Conservation (phyloP, 2,797 vertebrate genomes). For the Pantherophis alleghaniensis region DNA sequence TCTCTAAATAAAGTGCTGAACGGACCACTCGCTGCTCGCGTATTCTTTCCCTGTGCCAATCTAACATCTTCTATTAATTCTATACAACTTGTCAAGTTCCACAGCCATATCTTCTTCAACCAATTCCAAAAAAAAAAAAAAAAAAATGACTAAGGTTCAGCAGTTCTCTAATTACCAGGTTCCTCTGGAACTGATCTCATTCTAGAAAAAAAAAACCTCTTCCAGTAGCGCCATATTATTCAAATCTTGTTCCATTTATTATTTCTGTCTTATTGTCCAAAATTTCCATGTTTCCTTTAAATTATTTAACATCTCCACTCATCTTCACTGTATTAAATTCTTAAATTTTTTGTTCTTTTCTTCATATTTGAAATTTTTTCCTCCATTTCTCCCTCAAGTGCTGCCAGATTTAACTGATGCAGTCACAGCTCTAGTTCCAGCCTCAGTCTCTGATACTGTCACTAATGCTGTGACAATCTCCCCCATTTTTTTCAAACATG, state of each 20-base stretch:
- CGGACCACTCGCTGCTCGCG: no score
- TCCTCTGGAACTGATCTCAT: background rate
- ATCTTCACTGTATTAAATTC: background rate
- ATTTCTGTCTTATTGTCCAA: background rate
- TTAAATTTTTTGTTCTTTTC: background rate
- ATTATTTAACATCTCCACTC: background rate
- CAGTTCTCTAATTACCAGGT: background rate
- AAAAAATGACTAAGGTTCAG: background rate
- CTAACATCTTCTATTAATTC: background rate
- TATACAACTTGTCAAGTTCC: background rate
- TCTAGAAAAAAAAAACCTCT: background rate
- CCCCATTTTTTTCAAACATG: background rate
- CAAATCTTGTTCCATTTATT: background rate
- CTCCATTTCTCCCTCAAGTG: background rate
- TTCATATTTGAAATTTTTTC: background rate
- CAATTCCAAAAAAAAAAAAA: background rate
- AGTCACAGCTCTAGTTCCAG: background rate
- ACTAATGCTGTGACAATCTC: background rate
- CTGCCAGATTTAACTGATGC: background rate
- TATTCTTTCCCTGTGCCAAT: no score
- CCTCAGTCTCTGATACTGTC: background rate
- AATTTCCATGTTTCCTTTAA: background rate
- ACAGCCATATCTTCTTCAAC: background rate
- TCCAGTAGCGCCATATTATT: background rate
- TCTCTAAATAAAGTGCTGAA: no score